Evolutionary conservation across 2,888 invertebrate species (phyloP).

Genomic region (Busseola fusca): DNA sequence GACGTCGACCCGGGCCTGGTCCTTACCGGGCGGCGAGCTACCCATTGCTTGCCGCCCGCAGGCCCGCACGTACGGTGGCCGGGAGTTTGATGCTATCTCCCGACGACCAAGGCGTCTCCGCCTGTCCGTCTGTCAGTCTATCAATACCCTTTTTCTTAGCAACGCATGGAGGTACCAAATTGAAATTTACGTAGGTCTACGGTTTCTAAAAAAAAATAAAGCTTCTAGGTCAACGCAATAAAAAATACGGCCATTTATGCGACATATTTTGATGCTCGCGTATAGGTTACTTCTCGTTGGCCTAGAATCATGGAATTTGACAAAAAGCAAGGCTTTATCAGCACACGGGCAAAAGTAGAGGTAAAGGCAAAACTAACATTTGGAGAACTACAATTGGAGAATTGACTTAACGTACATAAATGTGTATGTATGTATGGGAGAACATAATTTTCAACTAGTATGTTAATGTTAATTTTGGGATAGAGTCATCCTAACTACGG

Average conservation of each 20-base stretch:
- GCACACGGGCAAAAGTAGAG: neutral
- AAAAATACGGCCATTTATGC: neutral
- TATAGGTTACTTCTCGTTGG: neutral
- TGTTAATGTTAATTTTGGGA: neutral
- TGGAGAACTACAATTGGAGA: neutral
- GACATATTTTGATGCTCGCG: neutral
- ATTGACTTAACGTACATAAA: neutral
- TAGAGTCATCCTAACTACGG: neutral
- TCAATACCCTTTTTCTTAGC: neutral
- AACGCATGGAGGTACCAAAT: neutral
- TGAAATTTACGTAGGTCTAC: neutral
- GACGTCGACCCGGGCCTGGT: no score
- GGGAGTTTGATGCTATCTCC: no score
- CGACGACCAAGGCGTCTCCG: no score
- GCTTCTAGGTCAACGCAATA: neutral
- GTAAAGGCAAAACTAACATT: neutral
- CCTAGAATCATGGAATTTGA: neutral
- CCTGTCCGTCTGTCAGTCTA: neutral
- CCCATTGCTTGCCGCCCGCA: no score
- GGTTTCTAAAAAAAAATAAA: neutral
- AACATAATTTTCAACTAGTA: neutral
- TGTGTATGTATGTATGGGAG: neutral
- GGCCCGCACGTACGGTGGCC: no score
- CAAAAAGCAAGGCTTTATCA: neutral
- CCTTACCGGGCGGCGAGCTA: no score